Evolutionary conservation across 2,888 invertebrate genomes (phyloP), one percentile per base, ranked within the genome.

Genomic region (Uropetala carovei): DNA sequence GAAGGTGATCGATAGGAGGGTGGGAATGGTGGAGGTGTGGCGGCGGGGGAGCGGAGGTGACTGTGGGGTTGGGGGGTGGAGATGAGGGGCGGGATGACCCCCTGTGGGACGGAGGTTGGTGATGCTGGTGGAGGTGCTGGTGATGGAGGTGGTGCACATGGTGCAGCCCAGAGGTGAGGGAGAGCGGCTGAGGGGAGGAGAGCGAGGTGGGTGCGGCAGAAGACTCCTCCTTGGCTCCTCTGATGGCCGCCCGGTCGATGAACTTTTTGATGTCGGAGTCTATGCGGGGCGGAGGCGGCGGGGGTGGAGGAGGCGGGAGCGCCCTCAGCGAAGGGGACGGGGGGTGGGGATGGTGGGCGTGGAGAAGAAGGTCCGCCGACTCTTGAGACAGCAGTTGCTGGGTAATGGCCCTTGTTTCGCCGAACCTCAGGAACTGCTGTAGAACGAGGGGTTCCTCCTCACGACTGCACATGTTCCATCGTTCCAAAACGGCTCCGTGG

Each of bases 391-490:
- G 96, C 95, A 95, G 96, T 95, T 96, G 97, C 94, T 97, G 97
- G 93, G 97, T 97, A 94, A 97, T 97, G 94, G 98, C 97, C 95
- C 98, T 97, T 93, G 98, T 98, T 96, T 98, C 98, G 94, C 98
- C 98, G 94, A 98, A 98, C 94, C 98, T 97, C 94, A 98, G 97
- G 95, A 99, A 98, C 95, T 99, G 98, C 95, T 98, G 98, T 93
- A 99, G 96, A 94, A 98, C 98, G 95, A 98, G 96, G 94, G 97
- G 98, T 96, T 99, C 98, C 95, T 99, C 98, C 95, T 98, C 98
- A 94, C 97, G 96, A 94, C 97, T 97, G 95, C 98, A 97, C 94
- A 98, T 97, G 94, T 97, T 97, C 98, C 98, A 98, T 96, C 97
- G 97, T 96, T 98, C 98, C 95, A 98, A 96, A 94, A 97, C 96